Base-by-base conservation (phyloP, 2,797 vertebrate species). In the Orientallactaga sibirica region DNA sequence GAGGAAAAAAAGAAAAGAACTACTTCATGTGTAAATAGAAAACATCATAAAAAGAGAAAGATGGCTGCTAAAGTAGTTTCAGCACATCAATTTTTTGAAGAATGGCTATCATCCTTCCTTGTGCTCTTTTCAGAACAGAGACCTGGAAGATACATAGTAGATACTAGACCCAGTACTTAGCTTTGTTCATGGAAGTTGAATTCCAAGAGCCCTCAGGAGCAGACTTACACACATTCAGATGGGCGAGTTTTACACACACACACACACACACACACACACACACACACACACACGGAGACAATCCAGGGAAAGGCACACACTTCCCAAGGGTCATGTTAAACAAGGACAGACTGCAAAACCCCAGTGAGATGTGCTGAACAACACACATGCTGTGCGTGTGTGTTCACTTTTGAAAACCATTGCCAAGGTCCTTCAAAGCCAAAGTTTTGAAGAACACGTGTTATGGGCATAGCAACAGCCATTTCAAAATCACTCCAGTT, bases 291-390 rank as follows among this genome's bases (percentile, higher is more conserved):
- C 48, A 79, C 48, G 71, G 62, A 96, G 74, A 70, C 55, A 2
- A 52, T 85, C 80, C 84, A 83, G 90, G 24, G 76, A 93, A 86
- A 92, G 15, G 10, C 73, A 33, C 58, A 61, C 0, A 5, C 43
- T 97, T 95, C 64, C 91, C 66, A 62, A 68, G 71, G 61, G 33
- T 48, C 43, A 18, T 83, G 97, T 97, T 87, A 94, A 97, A 97
- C 93, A 94, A 76, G 24, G 95, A 90, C 95, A 93, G 94, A 93
- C 93, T 84, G 83, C 83, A 90, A 91, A 92, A 87, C 83, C 67
- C 55, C 41, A 95, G n/a, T 3, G 29, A 88, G 83, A 81, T 68
- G 33, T 80, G 43, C 27, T 92, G 62, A 92, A 20, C 86, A 85
- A 88, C 70, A 48, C 18, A 93, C 88, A 73, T 85, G 55, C 48